phyloP scores from a whole-genome alignment of 2,113 vertebrate genomes.

The Ellobius talpinus region DNA sequence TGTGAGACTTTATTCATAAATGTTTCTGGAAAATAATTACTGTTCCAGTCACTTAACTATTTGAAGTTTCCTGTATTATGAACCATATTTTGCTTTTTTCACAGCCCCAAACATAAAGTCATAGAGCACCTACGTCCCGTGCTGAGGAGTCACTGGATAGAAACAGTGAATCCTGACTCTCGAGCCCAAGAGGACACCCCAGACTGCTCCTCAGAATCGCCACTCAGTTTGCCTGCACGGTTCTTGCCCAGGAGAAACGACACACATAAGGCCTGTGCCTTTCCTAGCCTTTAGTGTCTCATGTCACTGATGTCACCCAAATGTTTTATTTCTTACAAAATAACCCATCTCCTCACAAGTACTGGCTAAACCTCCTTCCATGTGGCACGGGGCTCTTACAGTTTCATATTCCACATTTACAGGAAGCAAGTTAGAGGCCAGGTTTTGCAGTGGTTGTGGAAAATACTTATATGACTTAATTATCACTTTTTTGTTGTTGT shows the following conservation, averaged over 20 bases:
- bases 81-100: background rate
- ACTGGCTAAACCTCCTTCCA: background rate
- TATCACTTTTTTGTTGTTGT: background rate
- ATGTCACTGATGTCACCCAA: background rate
- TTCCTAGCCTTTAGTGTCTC: background rate
- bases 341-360: background rate
- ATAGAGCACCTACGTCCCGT: background rate
- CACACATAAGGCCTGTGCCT: background rate
- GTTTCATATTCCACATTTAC: background rate
- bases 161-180: background rate
- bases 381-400: background rate
- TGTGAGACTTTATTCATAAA: background rate
- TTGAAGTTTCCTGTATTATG: slow-evolving; percentile 8
- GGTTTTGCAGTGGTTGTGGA: background rate
- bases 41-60: slow-evolving; percentile 8
- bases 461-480: slow-evolving; percentile 28
- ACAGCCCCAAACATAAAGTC: background rate
- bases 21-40: slow-evolving; percentile 41
- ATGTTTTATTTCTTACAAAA: slow-evolving; percentile 29
- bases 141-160: background rate
- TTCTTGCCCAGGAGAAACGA: slow-evolving; percentile 30
- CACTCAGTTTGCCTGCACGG: background rate
- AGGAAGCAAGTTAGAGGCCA: background rate
- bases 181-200: background rate
- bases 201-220: background rate